These are phyloP conservation scores for Zygothrica quintamaculata DNA, from an alignment of 2,888 invertebrate genomes.

Conservation along the genomic window DNA sequence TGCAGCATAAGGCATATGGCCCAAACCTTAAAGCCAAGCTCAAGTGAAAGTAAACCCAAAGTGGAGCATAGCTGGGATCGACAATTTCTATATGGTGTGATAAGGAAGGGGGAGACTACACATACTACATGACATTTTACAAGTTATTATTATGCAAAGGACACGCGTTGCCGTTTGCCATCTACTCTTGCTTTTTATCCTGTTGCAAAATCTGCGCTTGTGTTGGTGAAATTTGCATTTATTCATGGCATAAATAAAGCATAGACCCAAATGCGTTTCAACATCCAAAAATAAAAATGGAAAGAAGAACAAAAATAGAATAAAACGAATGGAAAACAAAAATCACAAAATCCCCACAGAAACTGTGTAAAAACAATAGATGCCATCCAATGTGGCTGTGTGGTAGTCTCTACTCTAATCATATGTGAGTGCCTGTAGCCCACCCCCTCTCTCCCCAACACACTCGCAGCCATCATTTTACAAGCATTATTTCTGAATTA, in stretches of 20 bases:
- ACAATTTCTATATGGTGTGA: conserved; percentile 24
- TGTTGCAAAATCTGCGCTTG: conserved; percentile 71
- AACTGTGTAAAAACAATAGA: not conserved
- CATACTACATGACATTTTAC: conserved; percentile 71
- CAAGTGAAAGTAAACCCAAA: conserved; percentile 20
- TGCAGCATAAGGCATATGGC: conserved; percentile 15
- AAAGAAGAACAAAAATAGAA: conserved; percentile 1
- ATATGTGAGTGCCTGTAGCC: not conserved
- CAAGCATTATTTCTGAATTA: conserved; percentile 42
- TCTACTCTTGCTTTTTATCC: conserved; percentile 50
- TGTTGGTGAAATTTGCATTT: conserved; percentile 72
- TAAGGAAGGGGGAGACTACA: too few relatives aligned
- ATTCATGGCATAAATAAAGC: conserved; percentile 75
- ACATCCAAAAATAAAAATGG: conserved; percentile 22
- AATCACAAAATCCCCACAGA: conserved; percentile 16
- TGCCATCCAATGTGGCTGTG: not conserved
- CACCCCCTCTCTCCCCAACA: too few relatives aligned
- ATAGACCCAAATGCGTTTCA: conserved; percentile 25
- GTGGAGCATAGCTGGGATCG: conserved; percentile 15
- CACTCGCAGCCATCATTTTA: not conserved
- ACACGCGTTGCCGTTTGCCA: conserved; percentile 60
- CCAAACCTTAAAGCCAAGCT: conserved; percentile 38
- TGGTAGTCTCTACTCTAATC: too few relatives aligned
- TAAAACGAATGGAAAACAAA: conserved; percentile 13
- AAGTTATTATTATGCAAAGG: conserved; percentile 77